Evolutionary conservation across 37 sponge, comb jelly and placozoan species (phyloP).

Genomic region (Dysidea cf. avara): DNA sequence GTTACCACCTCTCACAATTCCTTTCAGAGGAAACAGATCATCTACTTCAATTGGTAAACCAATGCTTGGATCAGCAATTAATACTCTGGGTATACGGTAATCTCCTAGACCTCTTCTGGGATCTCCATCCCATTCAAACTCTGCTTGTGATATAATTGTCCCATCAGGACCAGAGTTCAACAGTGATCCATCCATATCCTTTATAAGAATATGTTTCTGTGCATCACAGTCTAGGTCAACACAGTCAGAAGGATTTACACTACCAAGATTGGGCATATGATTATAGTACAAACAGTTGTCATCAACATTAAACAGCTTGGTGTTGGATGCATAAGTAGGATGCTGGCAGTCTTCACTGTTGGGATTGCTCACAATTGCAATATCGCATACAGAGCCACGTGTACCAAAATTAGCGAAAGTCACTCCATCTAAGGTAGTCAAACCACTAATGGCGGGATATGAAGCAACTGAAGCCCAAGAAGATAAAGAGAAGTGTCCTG

Average conservation of each 20-base stretch:
- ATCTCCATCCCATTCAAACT: conserved; percentile 92
- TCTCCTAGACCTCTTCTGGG: conserved; percentile 80
- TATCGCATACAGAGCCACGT: conserved; percentile 21
- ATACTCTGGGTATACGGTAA: conserved; percentile 82
- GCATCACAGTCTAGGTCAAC: too few relatives aligned
- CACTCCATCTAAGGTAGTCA: conserved; percentile 43
- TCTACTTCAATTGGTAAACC: too few relatives aligned
- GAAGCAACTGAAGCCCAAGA: conserved; percentile 31
- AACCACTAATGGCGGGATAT: conserved; percentile 85
- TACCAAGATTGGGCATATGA: too few relatives aligned
- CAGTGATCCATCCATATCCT: conserved; percentile 71
- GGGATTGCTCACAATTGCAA: conserved; percentile 55
- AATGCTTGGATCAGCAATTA: conserved; percentile 64
- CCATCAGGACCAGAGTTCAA: too few relatives aligned
- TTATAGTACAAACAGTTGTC: too few relatives aligned
- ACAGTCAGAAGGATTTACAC: too few relatives aligned
- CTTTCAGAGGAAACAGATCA: conserved; percentile 73
- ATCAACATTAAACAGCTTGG: too few relatives aligned
- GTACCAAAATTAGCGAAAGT: conserved; percentile 37
- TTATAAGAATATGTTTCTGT: conserved; percentile 79
- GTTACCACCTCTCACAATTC: conserved; percentile 80
- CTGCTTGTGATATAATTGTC: too few relatives aligned
- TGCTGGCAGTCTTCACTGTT: conserved; percentile 72
- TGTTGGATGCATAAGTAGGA: too few relatives aligned
- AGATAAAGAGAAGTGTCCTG: conserved; percentile 46